These are phyloP conservation scores for Rhagologus leucostigma DNA, from an alignment of 2,113 vertebrate genomes.

Conservation along the genomic window DNA sequence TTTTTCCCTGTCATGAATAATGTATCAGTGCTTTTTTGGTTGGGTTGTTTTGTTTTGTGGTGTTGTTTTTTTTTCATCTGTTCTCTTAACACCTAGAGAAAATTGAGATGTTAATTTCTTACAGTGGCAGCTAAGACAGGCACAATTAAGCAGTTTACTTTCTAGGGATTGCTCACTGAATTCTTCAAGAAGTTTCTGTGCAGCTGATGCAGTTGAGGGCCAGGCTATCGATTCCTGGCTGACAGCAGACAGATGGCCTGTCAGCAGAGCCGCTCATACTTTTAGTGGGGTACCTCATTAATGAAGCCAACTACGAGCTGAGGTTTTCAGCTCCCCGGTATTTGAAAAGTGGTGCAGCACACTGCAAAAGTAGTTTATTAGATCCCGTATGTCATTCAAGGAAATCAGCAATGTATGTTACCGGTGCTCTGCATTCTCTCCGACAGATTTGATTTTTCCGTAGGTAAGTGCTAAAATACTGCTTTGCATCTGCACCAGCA, in stretches of 20 bases:
- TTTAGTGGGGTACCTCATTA: conserved; percentile 47
- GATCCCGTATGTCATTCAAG: background rate
- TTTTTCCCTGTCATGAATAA: background rate
- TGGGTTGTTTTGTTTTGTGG: background rate
- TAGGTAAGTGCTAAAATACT: background rate
- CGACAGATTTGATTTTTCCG: background rate
- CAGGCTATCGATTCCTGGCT: conserved; percentile 18
- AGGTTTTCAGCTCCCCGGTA: background rate
- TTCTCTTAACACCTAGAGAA: background rate
- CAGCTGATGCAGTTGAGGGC: background rate
- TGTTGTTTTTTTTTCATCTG: background rate
- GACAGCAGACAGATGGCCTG: conserved; percentile 67
- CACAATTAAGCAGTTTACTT: conserved; percentile 26
- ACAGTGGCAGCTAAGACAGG: conserved; percentile 16
- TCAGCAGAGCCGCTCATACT: conserved; percentile 37
- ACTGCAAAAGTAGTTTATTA: conserved; percentile 12
- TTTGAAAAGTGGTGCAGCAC: background rate
- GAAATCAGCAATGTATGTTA: background rate
- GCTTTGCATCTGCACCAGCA: background rate
- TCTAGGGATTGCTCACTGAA: conserved; percentile 13
- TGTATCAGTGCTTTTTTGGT: background rate
- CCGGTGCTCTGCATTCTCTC: background rate
- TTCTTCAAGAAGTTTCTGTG: conserved; percentile 30
- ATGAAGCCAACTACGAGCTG: background rate
- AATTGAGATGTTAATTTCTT: conserved; percentile 20